Evolutionary conservation across 2,113 vertebrate species (phyloP), one percentile per base, ranked within the genome.

Genomic region (Coryphaenoides rupestris): DNA sequence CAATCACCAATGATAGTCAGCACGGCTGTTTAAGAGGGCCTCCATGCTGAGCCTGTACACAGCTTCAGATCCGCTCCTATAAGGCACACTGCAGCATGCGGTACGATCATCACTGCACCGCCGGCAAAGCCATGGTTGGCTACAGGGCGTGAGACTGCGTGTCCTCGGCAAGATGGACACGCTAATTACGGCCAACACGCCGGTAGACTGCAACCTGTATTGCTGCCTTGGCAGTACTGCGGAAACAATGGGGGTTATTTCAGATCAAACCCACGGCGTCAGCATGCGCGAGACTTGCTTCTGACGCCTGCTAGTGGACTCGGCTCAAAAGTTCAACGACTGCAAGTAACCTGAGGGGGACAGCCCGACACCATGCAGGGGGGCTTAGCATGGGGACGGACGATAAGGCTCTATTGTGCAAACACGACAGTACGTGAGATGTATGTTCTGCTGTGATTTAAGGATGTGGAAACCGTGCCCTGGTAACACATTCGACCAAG

Each of bases 201-300:
- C 13, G 7, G 33, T 40, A 40, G 9, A n/a, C 28, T 13, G 50
- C 24, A 22, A 12, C 21, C 33, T 40, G 13, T 7, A 55, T 62
- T 63, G 47, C 67, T 65, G 46, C 46, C 61, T 54, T 68, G 65
- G 62, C 70, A 75, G 70, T 14, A 58, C 52, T 73, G 66, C 55
- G 26, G 60, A 70, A 26, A 69, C 59, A 50, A 61, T 69, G 65
- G 78, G 33, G 79, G 83, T 85, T 83, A 88, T 80, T 79, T 63
- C 23, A 74, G 81, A 70, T 79, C 82, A 84, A n/a, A 66, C 52
- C 65, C 50, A 66, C 65, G 65, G 10, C 59, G 76, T 82, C 83
- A 85, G 83, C 79, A 70, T 47, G 70, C 62, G 53, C 17, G 55
- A 21, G 23, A 58, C 46, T 55, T 40, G 52, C 54, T 66, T 66